Percentiles rank a stretch among this genome's conserved stretches.
phyloP scores from a whole-genome alignment of 53 echinoderm and acorn worm genomes.

The Echinarachnius parma region DNA sequence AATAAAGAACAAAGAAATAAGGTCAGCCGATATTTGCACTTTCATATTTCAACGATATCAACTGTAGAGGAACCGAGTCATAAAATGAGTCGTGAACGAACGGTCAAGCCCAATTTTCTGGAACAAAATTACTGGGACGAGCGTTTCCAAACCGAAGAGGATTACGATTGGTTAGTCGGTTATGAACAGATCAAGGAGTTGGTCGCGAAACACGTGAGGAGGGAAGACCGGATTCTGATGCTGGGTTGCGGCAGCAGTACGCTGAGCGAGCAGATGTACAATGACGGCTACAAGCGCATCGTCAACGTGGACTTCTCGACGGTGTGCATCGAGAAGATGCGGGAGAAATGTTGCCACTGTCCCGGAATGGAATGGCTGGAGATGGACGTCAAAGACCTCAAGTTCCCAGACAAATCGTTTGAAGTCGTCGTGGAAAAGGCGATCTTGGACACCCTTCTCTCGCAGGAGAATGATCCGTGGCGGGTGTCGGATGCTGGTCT shows the following conservation, averaged over 20 bases:
- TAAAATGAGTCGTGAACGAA: no score
- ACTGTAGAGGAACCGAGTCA: no score
- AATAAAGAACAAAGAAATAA: no score
- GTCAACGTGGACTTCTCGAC: slow-evolving; percentile 58
- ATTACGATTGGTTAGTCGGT: slow-evolving; percentile 11
- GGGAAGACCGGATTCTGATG: slow-evolving; percentile 14
- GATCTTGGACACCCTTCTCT: slow-evolving; percentile 48
- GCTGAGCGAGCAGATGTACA: slow-evolving; percentile 53
- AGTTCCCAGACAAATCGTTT: slow-evolving; percentile 37
- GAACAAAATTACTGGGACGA: slow-evolving; percentile 4
- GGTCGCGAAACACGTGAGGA: slow-evolving; percentile 9
- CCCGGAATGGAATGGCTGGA: slow-evolving; percentile 51
- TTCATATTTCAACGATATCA: no score
- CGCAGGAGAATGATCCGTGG: slow-evolving; percentile 44
- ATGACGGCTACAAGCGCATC: slow-evolving; percentile 44
- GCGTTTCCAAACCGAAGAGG: slow-evolving; percentile 12
- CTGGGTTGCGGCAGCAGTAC: slow-evolving; percentile 58
- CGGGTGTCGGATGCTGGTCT: slow-evolving; percentile 28
- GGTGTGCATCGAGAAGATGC: slow-evolving; percentile 60
- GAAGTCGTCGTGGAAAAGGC: slow-evolving; percentile 65
- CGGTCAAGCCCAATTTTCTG: slow-evolving; percentile 12
- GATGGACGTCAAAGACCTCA: slow-evolving; percentile 52
- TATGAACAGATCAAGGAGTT: slow-evolving; percentile 12
- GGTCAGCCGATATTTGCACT: no score
- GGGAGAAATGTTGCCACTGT: slow-evolving; percentile 24